Conservation (phyloP, 1,140 invertebrate genomes). For the Caerostris darwini region DNA sequence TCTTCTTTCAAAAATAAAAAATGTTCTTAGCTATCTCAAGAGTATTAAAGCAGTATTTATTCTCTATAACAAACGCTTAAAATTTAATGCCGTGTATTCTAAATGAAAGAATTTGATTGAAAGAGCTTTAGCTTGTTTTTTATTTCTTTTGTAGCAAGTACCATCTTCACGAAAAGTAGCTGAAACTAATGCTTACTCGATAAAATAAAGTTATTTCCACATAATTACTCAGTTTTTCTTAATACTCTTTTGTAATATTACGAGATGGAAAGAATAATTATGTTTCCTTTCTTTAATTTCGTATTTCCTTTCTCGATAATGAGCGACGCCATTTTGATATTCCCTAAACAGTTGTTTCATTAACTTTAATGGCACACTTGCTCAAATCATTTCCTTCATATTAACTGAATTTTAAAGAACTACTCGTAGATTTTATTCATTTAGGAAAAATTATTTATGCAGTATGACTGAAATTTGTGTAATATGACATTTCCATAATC, state of each 20-base stretch:
- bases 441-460: too few relatives aligned
- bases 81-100: not conserved
- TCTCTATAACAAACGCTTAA: not conserved
- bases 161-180: not conserved
- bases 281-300: not conserved
- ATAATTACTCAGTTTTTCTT: not conserved
- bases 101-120: not conserved
- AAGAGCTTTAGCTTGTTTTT: conserved; percentile 3
- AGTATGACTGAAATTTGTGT: too few relatives aligned
- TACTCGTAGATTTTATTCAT: too few relatives aligned
- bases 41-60: not conserved
- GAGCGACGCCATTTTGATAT: not conserved
- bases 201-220: not conserved
- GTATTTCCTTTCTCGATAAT: not conserved
- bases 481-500: too few relatives aligned
- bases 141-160: not conserved
- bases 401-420: too few relatives aligned
- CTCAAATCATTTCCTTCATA: too few relatives aligned
- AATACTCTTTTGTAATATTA: not conserved
- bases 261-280: not conserved
- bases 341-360: not conserved
- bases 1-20: not conserved
- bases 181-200: not conserved
- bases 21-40: not conserved
- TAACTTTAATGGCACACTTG: too few relatives aligned